Conservation (phyloP, 2,797 vertebrate species). For the Aselliscus stoliczkanus region DNA sequence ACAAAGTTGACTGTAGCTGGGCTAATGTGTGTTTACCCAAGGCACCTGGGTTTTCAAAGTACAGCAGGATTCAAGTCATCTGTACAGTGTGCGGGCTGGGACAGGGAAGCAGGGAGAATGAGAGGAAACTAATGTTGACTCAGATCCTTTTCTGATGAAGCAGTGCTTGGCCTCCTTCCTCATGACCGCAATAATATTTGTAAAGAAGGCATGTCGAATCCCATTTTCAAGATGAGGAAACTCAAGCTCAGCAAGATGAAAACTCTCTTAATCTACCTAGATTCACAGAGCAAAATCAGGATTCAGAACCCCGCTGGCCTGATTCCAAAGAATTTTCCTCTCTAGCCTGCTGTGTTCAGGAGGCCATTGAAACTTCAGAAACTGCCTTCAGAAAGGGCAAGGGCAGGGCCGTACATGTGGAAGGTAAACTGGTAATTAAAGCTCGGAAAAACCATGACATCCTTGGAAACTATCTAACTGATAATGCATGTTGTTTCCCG, state of each 20-base stretch:
- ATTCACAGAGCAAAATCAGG: not conserved
- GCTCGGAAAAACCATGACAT: constrained; percentile 46
- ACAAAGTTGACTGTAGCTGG: not conserved
- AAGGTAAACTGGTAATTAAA: constrained; percentile 38
- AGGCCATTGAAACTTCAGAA: not conserved
- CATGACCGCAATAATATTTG: not conserved
- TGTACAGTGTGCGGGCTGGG: rapidly evolving
- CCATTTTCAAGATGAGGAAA: not conserved
- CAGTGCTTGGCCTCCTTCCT: not conserved
- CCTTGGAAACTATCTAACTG: constrained; percentile 24
- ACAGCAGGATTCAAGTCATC: not conserved
- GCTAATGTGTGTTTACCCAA: not conserved
- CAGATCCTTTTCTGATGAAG: not conserved
- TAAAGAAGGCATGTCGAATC: not conserved
- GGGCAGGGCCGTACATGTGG: not conserved
- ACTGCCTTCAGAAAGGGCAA: not conserved
- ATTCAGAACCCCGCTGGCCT: not conserved
- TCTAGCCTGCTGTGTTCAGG: not conserved
- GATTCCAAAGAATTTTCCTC: not conserved
- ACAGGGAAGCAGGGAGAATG: rapidly evolving
- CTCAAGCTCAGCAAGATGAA: not conserved
- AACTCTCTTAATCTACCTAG: not conserved
- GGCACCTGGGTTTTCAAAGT: not conserved
- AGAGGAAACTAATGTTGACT: rapidly evolving
- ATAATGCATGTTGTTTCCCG: not conserved